These are phyloP conservation scores for Drosophila mimica DNA, from an alignment of 2,888 invertebrate genomes.

Conservation along the genomic window DNA sequence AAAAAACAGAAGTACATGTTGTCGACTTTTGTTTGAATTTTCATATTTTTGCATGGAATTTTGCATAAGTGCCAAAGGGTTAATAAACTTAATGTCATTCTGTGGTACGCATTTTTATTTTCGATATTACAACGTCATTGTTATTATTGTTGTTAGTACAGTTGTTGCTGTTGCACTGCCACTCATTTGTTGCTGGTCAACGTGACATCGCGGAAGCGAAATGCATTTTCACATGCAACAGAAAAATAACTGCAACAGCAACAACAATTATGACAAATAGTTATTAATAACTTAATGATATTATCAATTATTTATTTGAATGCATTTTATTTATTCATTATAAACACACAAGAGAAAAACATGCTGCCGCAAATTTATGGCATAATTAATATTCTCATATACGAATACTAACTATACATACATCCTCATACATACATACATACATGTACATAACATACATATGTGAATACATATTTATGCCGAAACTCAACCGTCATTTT, in stretches of 20 bases:
- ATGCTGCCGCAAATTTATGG: conserved; percentile 14
- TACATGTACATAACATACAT: not conserved
- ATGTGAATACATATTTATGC: not conserved
- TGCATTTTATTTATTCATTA: conserved; percentile 32
- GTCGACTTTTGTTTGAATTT: conserved; percentile 46
- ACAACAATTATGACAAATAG: conserved; percentile 65
- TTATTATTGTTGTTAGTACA: not conserved
- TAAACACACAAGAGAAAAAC: conserved; percentile 20
- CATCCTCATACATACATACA: not conserved
- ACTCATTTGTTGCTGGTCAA: conserved; percentile 4
- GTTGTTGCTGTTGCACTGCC: conserved; percentile 20
- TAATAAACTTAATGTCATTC: conserved; percentile 72
- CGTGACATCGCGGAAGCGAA: conserved; percentile 5
- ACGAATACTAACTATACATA: not conserved
- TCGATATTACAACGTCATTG: conserved; percentile 31
- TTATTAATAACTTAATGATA: conserved; percentile 78
- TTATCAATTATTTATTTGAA: conserved; percentile 68
- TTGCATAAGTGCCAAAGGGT: conserved; percentile 65
- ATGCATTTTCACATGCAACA: not conserved
- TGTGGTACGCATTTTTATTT: conserved; percentile 44
- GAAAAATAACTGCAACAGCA: conserved; percentile 1
- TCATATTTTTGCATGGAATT: conserved; percentile 52
- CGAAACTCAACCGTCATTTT: not conserved
- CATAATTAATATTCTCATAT: conserved; percentile 49
- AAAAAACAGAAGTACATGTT: not conserved